Evolutionary conservation across 1,140 invertebrate species (phyloP), one percentile per base, ranked within the genome.

Genomic region (Neotoxoptera formosana): DNA sequence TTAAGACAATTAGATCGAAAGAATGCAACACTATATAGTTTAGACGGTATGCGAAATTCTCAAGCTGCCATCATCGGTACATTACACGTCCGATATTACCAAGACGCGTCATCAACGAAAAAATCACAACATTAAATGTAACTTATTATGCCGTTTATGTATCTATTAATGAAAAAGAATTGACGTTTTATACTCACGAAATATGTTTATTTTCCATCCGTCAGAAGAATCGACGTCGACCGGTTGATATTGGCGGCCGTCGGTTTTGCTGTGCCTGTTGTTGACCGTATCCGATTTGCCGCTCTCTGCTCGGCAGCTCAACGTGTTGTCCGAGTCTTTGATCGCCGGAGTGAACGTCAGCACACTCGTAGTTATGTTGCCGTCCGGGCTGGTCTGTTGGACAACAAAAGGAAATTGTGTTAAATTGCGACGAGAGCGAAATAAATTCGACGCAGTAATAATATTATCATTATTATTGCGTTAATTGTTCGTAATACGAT

Each of bases 311-410:
- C 97, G 96, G 95, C 98, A 98, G 88, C 97, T 97, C 95, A 98
- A 96, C 95, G 97, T 97, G 95, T 98, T 98, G 90, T 97, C 97
- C 95, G 98, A 97, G 95, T 99, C 98, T 94, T 98, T 97, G 91
- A 97, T 97, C 60, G 96, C 96, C 91, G 98, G 97, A 92, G 97
- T 96, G 94, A 98, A 97, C 94, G 96, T 97, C 94, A 98, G 96
- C 94, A 97, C 97, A 95, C 97, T 98, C 94, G 97, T 95, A 84
- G 97, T 98, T 95, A 93, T 84, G 86, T 95, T 95, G 1, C 94
- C 94, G 76, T 95, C 94, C 0, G 83, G 67, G 83, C 93, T 94
- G 21, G 93, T 94, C 94, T 94, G 93, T 91, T 81, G 91, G 67
- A 94, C 89, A 76, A 94, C 89, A 88, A 90, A 51, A 87, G 0